Evolutionary conservation across 2,797 vertebrate genomes (phyloP).

Genomic region (Agapornis canus): DNA sequence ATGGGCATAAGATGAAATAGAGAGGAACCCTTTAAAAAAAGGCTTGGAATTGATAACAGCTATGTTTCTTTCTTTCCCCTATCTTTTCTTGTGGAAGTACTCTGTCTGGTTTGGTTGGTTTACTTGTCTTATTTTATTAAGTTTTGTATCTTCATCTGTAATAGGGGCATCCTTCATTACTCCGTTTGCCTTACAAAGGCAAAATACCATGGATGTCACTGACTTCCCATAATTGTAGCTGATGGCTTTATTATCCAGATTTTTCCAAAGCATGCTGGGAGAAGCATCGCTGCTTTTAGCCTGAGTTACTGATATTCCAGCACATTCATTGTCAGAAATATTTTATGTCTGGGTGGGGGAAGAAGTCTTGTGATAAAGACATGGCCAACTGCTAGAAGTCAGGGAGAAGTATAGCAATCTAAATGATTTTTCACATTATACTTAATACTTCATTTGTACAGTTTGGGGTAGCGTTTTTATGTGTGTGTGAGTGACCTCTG

Average conservation of each 20-base stretch:
- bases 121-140: conserved; percentile 2
- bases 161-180: background rate
- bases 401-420: background rate
- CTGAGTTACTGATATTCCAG: background rate
- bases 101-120: background rate
- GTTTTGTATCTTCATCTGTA: background rate
- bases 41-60: background rate
- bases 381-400: background rate
- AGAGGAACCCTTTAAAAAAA: background rate
- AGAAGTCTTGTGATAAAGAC: background rate
- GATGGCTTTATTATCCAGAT: conserved; percentile 10
- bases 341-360: background rate
- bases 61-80: background rate
- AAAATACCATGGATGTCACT: background rate
- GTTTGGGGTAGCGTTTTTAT: background rate
- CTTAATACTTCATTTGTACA: background rate
- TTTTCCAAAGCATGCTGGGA: background rate
- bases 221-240: background rate
- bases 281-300: background rate
- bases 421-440: background rate
- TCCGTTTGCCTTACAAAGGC: background rate
- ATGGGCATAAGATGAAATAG: background rate
- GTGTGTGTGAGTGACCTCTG: background rate
- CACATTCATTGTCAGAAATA: background rate
- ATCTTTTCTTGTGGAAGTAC: background rate